Percentiles rank a stretch among this genome's conserved stretches.
phyloP scores from a whole-genome alignment of 37 sponge, comb jelly and placozoan species.

The Axinella damicornis region DNA sequence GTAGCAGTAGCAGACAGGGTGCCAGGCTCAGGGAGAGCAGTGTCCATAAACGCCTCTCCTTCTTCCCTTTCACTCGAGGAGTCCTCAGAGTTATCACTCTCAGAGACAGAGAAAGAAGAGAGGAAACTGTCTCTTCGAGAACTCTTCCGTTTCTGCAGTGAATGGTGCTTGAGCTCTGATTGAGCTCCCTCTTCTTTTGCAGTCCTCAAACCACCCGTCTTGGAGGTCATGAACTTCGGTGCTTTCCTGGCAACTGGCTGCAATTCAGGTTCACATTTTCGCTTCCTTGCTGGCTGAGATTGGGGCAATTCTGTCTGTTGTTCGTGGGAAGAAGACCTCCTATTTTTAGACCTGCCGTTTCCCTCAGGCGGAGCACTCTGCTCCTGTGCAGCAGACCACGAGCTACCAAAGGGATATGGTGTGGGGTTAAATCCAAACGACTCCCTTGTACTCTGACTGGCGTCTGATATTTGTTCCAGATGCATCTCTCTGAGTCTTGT shows the following conservation, averaged over 20 bases:
- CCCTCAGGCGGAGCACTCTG: neutral
- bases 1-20: neutral
- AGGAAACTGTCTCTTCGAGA: neutral
- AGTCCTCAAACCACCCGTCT: too few species aligned
- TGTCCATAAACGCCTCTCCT: neutral
- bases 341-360: neutral
- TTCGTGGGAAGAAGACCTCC: neutral
- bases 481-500: too few species aligned
- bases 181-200: too few species aligned
- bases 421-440: too few species aligned
- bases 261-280: neutral
- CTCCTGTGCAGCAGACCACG: too few species aligned
- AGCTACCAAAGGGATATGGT: too few species aligned
- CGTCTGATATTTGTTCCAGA: too few species aligned
- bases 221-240: neutral
- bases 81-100: neutral
- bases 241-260: neutral
- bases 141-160: too few species aligned
- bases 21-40: neutral
- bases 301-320: too few species aligned
- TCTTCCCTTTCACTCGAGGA: neutral
- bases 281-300: too few species aligned
- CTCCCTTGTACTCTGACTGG: too few species aligned
- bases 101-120: slow-evolving; percentile 9
- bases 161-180: too few species aligned